Percentiles rank a stretch among this genome's conserved stretches.
These are phyloP conservation scores for Parus major DNA, from an alignment of 2,113 vertebrate genomes.

Conservation along the genomic window DNA sequence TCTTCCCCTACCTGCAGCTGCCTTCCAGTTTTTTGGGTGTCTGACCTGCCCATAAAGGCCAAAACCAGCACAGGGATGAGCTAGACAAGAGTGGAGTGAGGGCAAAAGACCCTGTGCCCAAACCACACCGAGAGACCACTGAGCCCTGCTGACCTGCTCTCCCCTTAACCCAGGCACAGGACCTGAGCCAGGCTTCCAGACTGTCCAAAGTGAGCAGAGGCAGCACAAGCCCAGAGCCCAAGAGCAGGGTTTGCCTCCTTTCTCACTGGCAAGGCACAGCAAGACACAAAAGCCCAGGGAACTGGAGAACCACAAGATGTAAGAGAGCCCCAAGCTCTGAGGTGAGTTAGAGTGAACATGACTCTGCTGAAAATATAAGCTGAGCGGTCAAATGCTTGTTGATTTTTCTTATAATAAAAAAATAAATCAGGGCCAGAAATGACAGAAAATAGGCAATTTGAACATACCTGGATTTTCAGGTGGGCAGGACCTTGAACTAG, in stretches of 20 bases:
- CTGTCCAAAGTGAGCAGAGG: neutral
- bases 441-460: neutral
- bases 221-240: neutral
- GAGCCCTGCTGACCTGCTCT: neutral
- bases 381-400: neutral
- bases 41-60: neutral
- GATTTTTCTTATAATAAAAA: neutral
- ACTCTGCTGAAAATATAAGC: neutral
- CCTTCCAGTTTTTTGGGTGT: neutral
- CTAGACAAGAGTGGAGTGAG: neutral
- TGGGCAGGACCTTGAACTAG: neutral
- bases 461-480: neutral
- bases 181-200: neutral
- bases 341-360: fast-evolving
- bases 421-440: neutral
- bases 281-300: neutral
- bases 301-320: neutral
- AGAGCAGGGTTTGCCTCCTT: neutral
- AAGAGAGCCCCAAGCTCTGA: neutral
- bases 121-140: neutral
- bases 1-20: neutral
- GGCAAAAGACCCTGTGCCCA: neutral
- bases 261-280: neutral
- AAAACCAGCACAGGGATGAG: neutral
- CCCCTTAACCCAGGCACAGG: neutral